Evolutionary conservation across 37 sponge, comb jelly and placozoan species (phyloP).

Genomic region (Hexactinellida sp.): DNA sequence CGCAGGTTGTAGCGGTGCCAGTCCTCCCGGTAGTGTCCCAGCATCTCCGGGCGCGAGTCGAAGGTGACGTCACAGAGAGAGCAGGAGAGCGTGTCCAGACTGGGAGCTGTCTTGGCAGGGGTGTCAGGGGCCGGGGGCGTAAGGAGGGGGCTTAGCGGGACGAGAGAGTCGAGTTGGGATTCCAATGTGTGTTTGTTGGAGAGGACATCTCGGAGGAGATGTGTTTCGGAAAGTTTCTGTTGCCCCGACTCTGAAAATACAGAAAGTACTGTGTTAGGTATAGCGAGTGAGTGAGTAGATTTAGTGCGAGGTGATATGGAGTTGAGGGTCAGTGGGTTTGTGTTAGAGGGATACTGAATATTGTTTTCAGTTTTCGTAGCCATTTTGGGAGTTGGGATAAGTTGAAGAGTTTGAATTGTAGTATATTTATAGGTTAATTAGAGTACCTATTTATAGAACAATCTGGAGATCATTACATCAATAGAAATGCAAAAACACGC

Average conservation of each 20-base stretch:
- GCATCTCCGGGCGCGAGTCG: constrained; percentile 43
- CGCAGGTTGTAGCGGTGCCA: constrained; percentile 88
- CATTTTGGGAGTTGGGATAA: background rate
- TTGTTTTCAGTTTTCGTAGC: background rate
- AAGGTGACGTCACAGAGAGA: constrained; percentile 38
- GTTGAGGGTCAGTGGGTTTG: background rate
- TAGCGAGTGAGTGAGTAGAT: too few species aligned
- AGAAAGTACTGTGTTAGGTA: background rate
- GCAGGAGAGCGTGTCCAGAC: constrained; percentile 14
- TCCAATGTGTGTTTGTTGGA: background rate
- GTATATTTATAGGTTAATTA: background rate
- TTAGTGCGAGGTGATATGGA: background rate
- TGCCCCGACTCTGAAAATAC: background rate
- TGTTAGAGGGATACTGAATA: too few species aligned
- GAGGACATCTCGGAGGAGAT: background rate
- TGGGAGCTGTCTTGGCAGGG: background rate
- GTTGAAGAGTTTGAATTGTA: background rate
- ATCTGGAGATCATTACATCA: background rate
- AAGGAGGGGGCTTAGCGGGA: background rate
- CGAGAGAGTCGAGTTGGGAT: background rate
- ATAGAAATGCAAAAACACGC: background rate
- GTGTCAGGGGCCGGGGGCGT: background rate
- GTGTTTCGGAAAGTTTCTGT: background rate
- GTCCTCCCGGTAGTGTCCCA: constrained; percentile 69
- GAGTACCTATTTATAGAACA: background rate